phyloP scores from a whole-genome alignment of 2,113 vertebrate species.

The Oryzias javanicus region DNA sequence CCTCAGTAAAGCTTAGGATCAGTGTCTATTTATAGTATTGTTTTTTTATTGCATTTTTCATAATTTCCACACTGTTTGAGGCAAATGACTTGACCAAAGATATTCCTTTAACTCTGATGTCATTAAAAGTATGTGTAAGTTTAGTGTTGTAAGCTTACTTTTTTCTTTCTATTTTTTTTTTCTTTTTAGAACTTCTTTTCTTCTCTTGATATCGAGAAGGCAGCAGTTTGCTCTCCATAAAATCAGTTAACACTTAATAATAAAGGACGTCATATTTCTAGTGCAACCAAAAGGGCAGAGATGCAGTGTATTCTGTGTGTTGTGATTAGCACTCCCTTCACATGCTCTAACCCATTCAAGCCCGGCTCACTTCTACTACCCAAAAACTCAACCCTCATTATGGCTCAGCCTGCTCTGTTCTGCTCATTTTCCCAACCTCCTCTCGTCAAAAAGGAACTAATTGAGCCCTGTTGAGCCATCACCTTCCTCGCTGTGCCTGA shows the following conservation, averaged over 20 bases:
- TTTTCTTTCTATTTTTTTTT: slow-evolving; percentile 5
- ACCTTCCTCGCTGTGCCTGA: slow-evolving; percentile 75
- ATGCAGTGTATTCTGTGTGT: slow-evolving; percentile 84
- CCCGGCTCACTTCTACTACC: slow-evolving; percentile 64
- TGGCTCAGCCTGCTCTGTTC: slow-evolving; percentile 90
- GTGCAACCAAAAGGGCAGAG: slow-evolving; percentile 70
- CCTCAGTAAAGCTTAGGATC: too few relatives aligned
- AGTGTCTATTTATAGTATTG: too few relatives aligned
- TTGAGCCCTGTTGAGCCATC: slow-evolving; percentile 84
- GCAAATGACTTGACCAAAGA: too few relatives aligned
- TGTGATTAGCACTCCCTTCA: slow-evolving; percentile 73
- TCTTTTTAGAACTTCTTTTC: background rate
- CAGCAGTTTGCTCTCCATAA: slow-evolving; percentile 35
- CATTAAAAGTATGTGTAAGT: too few relatives aligned
- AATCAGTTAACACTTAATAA: background rate
- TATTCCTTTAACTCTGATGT: too few relatives aligned
- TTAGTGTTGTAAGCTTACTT: too few relatives aligned
- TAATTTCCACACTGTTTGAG: too few relatives aligned
- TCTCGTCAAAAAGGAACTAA: slow-evolving; percentile 83
- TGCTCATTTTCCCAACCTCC: slow-evolving; percentile 74
- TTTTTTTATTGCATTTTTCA: too few relatives aligned
- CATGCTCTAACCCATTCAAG: slow-evolving; percentile 92
- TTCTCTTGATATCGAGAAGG: slow-evolving; percentile 9
- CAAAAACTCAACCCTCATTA: slow-evolving; percentile 76
- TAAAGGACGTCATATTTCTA: slow-evolving; percentile 2